phyloP scores from a whole-genome alignment of 2,113 vertebrate genomes.

The Pseudonaja textilis region DNA sequence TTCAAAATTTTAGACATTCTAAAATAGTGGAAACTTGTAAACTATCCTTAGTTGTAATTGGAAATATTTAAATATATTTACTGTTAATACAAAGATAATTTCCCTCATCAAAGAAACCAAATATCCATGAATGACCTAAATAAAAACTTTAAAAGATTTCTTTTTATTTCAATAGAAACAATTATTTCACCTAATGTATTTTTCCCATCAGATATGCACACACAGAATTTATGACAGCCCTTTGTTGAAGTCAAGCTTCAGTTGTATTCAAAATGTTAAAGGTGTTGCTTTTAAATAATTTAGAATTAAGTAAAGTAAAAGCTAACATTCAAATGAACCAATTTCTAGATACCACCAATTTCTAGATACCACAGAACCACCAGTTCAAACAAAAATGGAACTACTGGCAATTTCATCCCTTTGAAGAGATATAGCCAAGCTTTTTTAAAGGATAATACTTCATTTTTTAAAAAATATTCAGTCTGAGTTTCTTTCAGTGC shows the following conservation, averaged over 20 bases:
- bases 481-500: not conserved
- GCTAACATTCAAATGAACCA: conserved; percentile 18
- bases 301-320: conserved; percentile 1
- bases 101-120: conserved; percentile 22
- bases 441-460: not conserved
- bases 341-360: conserved; percentile 18
- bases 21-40: not conserved
- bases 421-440: conserved; percentile 45
- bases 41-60: not conserved
- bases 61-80: not conserved
- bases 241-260: not conserved
- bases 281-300: not conserved
- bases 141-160: conserved; percentile 21
- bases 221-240: not conserved
- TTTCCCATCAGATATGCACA: not conserved
- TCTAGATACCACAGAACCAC: conserved; percentile 47
- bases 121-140: conserved; percentile 35
- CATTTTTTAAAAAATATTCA: not conserved
- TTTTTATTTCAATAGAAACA: not conserved
- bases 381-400: conserved; percentile 44
- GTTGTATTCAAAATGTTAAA: conserved; percentile 1
- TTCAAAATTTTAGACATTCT: not conserved
- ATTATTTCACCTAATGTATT: not conserved
- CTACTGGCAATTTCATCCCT: conserved; percentile 44
- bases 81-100: conserved; percentile 28